Evolutionary conservation across 2,113 vertebrate genomes (phyloP).

Genomic region (Hyla sarda): DNA sequence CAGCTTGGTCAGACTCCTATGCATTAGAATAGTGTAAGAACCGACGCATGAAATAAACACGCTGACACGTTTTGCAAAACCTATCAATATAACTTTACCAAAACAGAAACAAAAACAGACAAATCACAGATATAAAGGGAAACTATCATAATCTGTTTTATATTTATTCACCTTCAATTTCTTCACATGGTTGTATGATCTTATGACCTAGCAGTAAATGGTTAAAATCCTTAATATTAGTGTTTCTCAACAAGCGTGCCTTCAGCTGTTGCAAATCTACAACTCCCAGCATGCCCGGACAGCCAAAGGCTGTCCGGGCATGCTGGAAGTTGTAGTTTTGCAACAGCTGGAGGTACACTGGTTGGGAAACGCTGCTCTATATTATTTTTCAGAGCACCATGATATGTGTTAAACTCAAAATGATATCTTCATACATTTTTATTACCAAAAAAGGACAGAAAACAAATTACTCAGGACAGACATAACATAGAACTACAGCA

Average conservation of each 20-base stretch:
- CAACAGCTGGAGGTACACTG: too few species aligned
- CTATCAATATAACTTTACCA: not conserved
- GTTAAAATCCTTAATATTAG: not conserved
- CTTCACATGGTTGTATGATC: not conserved
- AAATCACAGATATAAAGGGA: slow-evolving; percentile 4
- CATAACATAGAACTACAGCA: not conserved
- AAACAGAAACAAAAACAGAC: slow-evolving; percentile 17
- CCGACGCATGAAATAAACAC: not conserved
- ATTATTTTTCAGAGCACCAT: not conserved
- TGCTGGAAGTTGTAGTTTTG: too few species aligned
- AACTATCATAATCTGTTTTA: slow-evolving; percentile 35
- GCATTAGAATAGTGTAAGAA: not conserved
- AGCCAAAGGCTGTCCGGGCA: too few species aligned
- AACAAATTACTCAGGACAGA: not conserved
- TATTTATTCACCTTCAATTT: not conserved
- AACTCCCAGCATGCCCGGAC: too few species aligned
- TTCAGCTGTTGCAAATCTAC: too few species aligned
- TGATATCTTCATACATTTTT: not conserved
- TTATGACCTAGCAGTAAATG: not conserved
- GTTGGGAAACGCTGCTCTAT: too few species aligned
- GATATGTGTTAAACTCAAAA: not conserved
- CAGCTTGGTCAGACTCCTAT: too few species aligned
- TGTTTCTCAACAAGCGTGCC: too few species aligned
- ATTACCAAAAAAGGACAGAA: not conserved
- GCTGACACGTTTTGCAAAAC: slow-evolving; percentile 20